These are phyloP conservation scores for Gymnorhina tibicen DNA, from an alignment of 2,113 vertebrate species.

Conservation along the genomic window DNA sequence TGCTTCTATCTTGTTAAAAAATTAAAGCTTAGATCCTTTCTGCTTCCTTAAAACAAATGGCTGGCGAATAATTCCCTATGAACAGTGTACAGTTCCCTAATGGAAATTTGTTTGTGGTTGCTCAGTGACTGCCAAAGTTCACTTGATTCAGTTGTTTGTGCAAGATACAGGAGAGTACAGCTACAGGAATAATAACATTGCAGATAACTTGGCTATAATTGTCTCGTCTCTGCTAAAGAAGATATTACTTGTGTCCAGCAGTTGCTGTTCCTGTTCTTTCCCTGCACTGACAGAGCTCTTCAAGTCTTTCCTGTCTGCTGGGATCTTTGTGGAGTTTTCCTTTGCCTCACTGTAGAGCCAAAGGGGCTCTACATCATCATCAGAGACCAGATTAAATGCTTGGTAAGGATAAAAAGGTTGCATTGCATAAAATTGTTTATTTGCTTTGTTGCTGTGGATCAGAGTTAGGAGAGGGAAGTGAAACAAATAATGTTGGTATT, in stretches of 20 bases:
- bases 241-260: neutral
- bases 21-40: neutral
- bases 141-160: neutral
- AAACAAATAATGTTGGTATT: neutral
- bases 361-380: neutral
- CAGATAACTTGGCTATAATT: neutral
- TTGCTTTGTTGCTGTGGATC: neutral
- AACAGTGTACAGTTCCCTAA: neutral
- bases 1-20: neutral
- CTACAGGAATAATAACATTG: neutral
- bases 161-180: neutral
- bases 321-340: neutral
- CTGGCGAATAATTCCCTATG: neutral
- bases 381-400: neutral
- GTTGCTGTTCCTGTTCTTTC: neutral
- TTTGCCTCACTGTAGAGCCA: neutral
- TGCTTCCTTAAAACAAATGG: neutral
- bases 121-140: neutral
- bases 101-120: neutral
- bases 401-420: neutral
- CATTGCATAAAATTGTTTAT: neutral
- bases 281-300: neutral
- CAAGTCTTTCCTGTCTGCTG: neutral
- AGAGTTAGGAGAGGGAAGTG: neutral
- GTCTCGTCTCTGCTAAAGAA: neutral